These are phyloP conservation scores for Drosophila meridiana DNA, from an alignment of 2,888 invertebrate genomes.

Conservation along the genomic window DNA sequence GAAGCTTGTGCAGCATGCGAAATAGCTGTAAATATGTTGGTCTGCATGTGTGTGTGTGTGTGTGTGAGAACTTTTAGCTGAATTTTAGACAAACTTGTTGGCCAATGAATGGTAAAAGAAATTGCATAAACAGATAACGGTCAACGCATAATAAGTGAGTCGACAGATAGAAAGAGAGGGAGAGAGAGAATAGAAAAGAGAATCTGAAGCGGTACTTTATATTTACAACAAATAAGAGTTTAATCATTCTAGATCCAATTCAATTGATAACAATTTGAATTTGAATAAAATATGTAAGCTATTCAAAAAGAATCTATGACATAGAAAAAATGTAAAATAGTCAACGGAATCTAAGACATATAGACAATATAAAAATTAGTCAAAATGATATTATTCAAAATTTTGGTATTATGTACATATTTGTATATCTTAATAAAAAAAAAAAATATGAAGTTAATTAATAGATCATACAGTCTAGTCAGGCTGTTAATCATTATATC, in stretches of 20 bases:
- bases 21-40: conserved; percentile 1
- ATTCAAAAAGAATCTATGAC: no score
- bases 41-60: background rate
- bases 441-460: no score
- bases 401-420: no score
- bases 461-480: no score
- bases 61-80: conserved; percentile 6
- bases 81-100: conserved; percentile 13
- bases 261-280: background rate
- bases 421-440: no score
- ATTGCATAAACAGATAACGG: conserved; percentile 17
- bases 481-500: no score
- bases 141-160: conserved; percentile 10
- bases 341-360: no score
- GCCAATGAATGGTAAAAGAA: conserved; percentile 19
- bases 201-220: background rate
- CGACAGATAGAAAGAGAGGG: background rate
- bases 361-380: no score
- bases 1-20: conserved; percentile 16
- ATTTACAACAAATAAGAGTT: background rate
- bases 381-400: no score
- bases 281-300: background rate
- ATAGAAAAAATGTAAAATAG: background rate
- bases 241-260: background rate
- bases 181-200: background rate